Conservation (phyloP, 1,140 invertebrate species). For the Kradibia gibbosae region DNA sequence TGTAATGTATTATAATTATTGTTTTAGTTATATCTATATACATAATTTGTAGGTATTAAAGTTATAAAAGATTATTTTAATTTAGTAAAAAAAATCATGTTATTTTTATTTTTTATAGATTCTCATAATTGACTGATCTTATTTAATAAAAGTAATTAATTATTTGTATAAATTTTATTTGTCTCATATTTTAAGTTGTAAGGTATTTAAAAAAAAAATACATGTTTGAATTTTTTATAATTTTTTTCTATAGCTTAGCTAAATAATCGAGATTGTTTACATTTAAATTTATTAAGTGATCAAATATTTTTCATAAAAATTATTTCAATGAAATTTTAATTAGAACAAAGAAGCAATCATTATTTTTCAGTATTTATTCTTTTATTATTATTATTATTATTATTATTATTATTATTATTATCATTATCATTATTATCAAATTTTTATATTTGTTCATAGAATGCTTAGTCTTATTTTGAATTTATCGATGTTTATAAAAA, state of each 20-base stretch:
- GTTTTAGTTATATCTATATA: neutral
- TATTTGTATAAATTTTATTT: slow-evolving; percentile 20
- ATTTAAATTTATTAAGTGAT: neutral
- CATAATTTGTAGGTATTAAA: neutral
- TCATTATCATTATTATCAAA: neutral
- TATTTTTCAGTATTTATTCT: slow-evolving; percentile 8
- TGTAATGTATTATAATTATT: slow-evolving; percentile 13
- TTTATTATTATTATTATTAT: neutral
- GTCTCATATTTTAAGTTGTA: slow-evolving; percentile 23
- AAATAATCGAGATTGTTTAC: neutral
- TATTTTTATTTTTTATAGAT: slow-evolving; percentile 32
- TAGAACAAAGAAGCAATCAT: slow-evolving; percentile 1
- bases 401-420: neutral
- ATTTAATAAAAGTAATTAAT: slow-evolving; percentile 22
- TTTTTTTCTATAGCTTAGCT: neutral
- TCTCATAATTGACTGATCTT: slow-evolving; percentile 19
- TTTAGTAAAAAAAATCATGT: neutral
- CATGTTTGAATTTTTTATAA: slow-evolving; percentile 8
- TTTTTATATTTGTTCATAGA: neutral
- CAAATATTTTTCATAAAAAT: neutral
- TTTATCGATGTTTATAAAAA: neutral
- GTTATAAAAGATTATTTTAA: slow-evolving; percentile 16
- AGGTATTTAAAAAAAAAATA: neutral
- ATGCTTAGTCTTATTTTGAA: too few species aligned
- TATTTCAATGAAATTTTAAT: neutral